These are phyloP conservation scores for Drosophila takahashii DNA, from an alignment of 1,140 invertebrate genomes.

Conservation along the genomic window DNA sequence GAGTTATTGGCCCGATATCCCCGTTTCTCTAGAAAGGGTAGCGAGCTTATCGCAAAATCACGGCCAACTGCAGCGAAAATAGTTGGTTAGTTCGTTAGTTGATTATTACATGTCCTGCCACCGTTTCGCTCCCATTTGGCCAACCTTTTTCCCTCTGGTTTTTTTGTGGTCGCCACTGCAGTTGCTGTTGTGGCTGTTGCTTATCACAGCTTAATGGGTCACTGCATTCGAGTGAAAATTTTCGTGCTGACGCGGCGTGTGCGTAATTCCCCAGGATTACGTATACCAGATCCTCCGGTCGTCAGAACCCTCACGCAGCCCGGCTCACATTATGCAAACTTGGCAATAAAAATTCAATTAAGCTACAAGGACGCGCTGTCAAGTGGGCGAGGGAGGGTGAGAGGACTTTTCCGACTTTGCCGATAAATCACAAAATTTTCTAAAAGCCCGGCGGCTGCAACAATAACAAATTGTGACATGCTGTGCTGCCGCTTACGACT, in stretches of 20 bases:
- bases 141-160: not conserved
- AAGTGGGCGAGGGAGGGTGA: conserved; percentile 39
- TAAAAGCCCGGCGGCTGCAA: conserved; percentile 20
- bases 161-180: conserved; percentile 12
- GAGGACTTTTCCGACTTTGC: conserved; percentile 12
- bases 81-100: conserved; percentile 37
- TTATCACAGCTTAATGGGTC: conserved; percentile 55
- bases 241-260: conserved; percentile 50
- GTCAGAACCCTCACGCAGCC: conserved; percentile 14
- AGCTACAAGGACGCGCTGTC: conserved; percentile 71
- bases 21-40: not conserved
- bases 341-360: conserved; percentile 83
- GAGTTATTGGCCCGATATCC: not conserved
- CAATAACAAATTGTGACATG: conserved; percentile 74
- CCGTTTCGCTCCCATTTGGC: not conserved
- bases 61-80: conserved; percentile 47
- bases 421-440: conserved; percentile 58
- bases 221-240: conserved; percentile 54
- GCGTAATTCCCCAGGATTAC: conserved; percentile 63
- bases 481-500: conserved; percentile 66
- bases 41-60: conserved; percentile 54
- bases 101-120: conserved; percentile 41
- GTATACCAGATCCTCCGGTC: conserved; percentile 41
- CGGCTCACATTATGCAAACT: conserved; percentile 76
- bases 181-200: conserved; percentile 9